phyloP scores from a whole-genome alignment of 64 coral and sea anemone genomes.

The Actinia equina region DNA sequence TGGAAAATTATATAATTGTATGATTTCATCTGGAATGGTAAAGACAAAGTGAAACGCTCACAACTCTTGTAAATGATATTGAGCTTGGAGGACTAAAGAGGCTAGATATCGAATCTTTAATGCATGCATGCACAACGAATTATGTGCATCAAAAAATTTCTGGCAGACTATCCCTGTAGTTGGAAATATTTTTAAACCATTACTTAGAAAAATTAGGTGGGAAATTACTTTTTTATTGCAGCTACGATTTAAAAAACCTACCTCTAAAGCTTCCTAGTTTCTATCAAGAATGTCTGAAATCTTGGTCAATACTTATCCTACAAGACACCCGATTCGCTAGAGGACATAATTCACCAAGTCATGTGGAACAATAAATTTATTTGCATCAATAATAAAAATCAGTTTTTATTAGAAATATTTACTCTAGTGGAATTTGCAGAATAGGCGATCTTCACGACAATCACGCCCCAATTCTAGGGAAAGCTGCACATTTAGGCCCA shows the following conservation, averaged over 20 bases:
- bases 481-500: not conserved
- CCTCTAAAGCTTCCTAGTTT: not conserved
- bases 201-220: not conserved
- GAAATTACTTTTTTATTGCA: slow-evolving; percentile 6
- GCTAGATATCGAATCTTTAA: slow-evolving; percentile 14
- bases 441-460: not conserved
- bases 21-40: not conserved
- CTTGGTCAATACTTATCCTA: not conserved
- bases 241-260: slow-evolving; percentile 1
- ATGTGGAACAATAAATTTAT: too few species aligned
- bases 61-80: not conserved
- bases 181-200: slow-evolving; percentile 1
- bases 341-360: not conserved
- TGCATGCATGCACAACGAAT: not conserved
- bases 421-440: not conserved
- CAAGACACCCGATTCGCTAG: slow-evolving; percentile 40
- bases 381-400: too few species aligned
- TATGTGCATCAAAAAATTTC: slow-evolving; percentile 6
- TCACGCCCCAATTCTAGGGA: not conserved
- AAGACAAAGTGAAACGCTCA: not conserved
- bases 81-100: slow-evolving; percentile 6
- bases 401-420: too few species aligned
- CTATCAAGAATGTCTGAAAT: not conserved
- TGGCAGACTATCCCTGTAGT: not conserved
- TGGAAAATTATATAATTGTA: not conserved